Base-by-base conservation (phyloP, 2,113 vertebrate species). In the Sialia sialis region DNA sequence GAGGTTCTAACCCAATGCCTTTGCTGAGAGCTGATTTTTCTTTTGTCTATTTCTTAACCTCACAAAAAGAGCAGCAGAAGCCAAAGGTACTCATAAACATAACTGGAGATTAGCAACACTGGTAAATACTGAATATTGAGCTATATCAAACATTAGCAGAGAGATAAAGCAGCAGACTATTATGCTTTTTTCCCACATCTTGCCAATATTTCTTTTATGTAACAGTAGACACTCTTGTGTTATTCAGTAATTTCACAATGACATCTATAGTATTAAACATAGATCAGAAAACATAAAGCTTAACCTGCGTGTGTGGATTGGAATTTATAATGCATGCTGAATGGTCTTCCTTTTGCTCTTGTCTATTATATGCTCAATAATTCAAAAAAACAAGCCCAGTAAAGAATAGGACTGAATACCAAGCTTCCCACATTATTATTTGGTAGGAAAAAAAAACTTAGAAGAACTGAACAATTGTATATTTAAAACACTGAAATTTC, bases 401-500 rank as follows among this genome's bases (percentile, higher is more conserved):
- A 62, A 89, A 90, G 26, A 78, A 38, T 1, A 83, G 22, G 43
- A 82, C 29, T 13, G 43, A 91, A 87, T 74, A 84, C 19, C 25
- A 85, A 90, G 26, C 80, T 87, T 73, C 52, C 44, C 20, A 21
- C 44, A 21, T 60, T 83, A 84, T 54, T 89, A 92, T 43, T 72
- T 68, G 29, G 29, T 43, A 51, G 25, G 27, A 26, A 63, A 75
- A 62, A 44, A 55, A 59, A 52, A 22, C 16, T 76, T 79, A 69
- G 64, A 87, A 68, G 25, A 87, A 54, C 27, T 66, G 59, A 95
- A 91, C 90, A 94, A 87, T 15, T 84, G 49, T 90, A 93, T 94
- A 69, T 91, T 87, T 85, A 90, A 94, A 96, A 94, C 39, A 85
- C 56, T 79, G 64, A 95, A 95, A 95, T 69, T 55, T 74, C 94